Base-by-base conservation (phyloP, 2,797 vertebrate genomes). In the Manis javanica region DNA sequence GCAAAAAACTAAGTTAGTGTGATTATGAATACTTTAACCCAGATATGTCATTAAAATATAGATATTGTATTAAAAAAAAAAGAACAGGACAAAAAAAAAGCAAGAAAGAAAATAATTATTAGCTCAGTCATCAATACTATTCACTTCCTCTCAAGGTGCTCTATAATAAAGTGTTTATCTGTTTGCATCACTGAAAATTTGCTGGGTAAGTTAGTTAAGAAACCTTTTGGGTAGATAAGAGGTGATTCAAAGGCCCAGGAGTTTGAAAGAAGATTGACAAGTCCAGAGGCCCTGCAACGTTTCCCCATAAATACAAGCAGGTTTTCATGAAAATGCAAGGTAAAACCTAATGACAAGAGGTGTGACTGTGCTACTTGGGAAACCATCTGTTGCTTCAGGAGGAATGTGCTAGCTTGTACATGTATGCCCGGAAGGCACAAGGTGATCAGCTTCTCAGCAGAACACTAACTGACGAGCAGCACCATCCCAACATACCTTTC, bases 1-100 rank as follows among this genome's bases (percentile, higher is more conserved):
- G 13, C 16, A 90, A 69, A 93, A 85, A 71, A 4, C 24, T 49
- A 61, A 85, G 57, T 61, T 82, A 89, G 86, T 23, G 31, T 57
- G 61, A 81, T 42, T 53, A 51, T 4, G 7, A 82, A 18, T 59
- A 61, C 49, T 72, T 92, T 46, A 78, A 82, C 19, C 49, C 55
- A 79, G 31, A 31, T 55, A 66, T 78, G 31, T 87, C 79, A 93
- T 88, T 84, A 87, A 87, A 75, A 93, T 34, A 89, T 0, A 84
- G 31, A 29, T 81, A 29, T 46, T 91, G 7, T 68, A 2, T 84
- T 87, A 46, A 34, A 53, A 82, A 64, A 61, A 37, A 72, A 12
- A 39, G 37, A 39, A 39, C 37, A 39, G 37, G 5, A 39, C 37
- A 39, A 39, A 39, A 39, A 37, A 39, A 39, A 91, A 46, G 71